A percentile compares a stretch with the other conserved stretches of the same genome.
phyloP scores from a whole-genome alignment of 2,797 vertebrate genomes.

The Ceyx erithaca region DNA sequence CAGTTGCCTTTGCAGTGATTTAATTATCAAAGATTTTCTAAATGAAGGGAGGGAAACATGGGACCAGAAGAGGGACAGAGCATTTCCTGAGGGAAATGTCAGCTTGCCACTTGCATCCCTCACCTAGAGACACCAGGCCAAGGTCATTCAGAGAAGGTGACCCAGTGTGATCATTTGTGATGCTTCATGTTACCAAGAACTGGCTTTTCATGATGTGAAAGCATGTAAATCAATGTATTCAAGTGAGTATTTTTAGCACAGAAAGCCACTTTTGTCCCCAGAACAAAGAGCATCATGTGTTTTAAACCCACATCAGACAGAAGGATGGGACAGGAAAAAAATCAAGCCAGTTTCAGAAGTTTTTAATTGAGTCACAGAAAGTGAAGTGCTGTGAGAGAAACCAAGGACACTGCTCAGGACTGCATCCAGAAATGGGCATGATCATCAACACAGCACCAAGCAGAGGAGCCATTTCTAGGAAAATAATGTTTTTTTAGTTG shows the following conservation, averaged over 20 bases:
- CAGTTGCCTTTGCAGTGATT: neutral
- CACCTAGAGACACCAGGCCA: neutral
- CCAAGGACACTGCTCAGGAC: neutral
- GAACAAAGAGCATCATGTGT: neutral
- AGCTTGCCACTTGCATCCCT: neutral
- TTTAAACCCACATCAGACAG: neutral
- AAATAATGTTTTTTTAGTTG: neutral
- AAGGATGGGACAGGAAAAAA: neutral
- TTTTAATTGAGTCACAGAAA: neutral
- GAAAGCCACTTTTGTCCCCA: neutral
- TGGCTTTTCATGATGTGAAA: neutral
- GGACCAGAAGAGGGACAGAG: neutral
- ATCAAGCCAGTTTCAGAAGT: neutral
- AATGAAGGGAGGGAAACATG: neutral
- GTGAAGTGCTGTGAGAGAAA: neutral
- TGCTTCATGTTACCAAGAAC: neutral
- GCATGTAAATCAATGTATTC: neutral
- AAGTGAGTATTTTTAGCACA: neutral
- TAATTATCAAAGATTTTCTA: conserved; percentile 60
- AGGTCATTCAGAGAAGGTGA: neutral
- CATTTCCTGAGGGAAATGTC: conserved; percentile 36
- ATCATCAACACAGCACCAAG: neutral
- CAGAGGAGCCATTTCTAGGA: neutral
- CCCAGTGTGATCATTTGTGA: neutral
- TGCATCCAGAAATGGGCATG: neutral